phyloP scores from a whole-genome alignment of 2,113 vertebrate genomes.

The Axis porcinus region DNA sequence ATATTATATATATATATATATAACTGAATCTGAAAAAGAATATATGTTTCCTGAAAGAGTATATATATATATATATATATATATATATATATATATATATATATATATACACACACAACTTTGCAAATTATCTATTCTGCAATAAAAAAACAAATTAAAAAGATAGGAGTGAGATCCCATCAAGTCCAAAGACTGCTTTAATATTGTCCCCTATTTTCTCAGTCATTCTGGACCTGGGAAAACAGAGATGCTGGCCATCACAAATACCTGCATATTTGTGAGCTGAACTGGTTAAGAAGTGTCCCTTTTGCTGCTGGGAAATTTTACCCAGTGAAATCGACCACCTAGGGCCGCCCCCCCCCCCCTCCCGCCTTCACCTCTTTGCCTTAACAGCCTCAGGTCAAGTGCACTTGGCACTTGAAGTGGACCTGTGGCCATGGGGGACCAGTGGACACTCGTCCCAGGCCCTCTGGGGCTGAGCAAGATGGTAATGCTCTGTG shows the following conservation, averaged over 20 bases:
- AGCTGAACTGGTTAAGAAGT: not conserved
- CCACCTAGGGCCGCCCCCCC: not conserved
- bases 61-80: not conserved
- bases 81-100: not conserved
- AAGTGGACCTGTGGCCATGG: fast-evolving
- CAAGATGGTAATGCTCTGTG: not conserved
- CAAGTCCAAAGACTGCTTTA: not conserved
- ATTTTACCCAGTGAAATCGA: not conserved
- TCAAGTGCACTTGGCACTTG: not conserved
- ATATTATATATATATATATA: too few relatives aligned
- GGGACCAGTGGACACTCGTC: fast-evolving
- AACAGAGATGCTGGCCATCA: too few relatives aligned
- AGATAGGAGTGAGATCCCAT: not conserved
- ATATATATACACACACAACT: not conserved
- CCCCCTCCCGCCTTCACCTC: too few relatives aligned
- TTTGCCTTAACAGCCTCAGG: not conserved
- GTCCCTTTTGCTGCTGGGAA: not conserved
- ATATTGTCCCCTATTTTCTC: not conserved
- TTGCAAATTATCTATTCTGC: not conserved
- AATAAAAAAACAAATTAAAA: not conserved
- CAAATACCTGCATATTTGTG: not conserved
- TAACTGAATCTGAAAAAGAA: not conserved
- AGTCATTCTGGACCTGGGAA: not conserved
- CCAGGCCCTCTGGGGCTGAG: not conserved
- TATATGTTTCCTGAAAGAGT: not conserved